phyloP scores from a whole-genome alignment of 1,140 invertebrate species.

The Lasioglossum albipes region DNA sequence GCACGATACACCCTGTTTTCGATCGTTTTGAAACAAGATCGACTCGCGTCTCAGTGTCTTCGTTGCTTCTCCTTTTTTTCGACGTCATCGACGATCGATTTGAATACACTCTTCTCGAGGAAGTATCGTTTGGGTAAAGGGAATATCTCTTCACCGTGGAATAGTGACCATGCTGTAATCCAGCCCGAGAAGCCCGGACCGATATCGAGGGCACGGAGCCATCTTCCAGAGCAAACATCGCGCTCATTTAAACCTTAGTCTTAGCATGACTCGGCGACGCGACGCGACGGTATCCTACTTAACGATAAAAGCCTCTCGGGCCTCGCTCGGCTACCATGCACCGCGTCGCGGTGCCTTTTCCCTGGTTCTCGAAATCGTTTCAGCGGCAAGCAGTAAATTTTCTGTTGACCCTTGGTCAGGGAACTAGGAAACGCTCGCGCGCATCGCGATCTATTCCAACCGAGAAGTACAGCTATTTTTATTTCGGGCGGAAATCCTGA shows the following conservation, averaged over 20 bases:
- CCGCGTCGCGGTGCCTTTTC: not conserved
- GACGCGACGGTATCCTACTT: conserved; percentile 62
- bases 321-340: too few species aligned
- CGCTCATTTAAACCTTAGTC: conserved; percentile 64
- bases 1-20: conserved; percentile 8
- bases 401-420: not conserved
- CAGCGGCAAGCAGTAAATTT: not conserved
- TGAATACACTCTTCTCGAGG: too few species aligned
- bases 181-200: conserved; percentile 13
- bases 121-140: too few species aligned
- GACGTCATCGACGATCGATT: not conserved
- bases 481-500: too few species aligned
- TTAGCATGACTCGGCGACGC: conserved; percentile 48
- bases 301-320: conserved; percentile 65
- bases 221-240: conserved; percentile 67
- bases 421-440: too few species aligned
- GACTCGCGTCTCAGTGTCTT: too few species aligned
- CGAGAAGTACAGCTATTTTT: too few species aligned
- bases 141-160: not conserved
- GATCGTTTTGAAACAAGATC: conserved; percentile 4
- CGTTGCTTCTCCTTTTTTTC: too few species aligned
- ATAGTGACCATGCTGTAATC: not conserved
- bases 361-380: not conserved
- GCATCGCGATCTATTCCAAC: too few species aligned
- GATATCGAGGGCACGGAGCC: conserved; percentile 45